Percentiles rank a stretch among this genome's conserved stretches.
Evolutionary conservation across 2,888 invertebrate genomes (phyloP).

Genomic region (Elmis aenea): DNA sequence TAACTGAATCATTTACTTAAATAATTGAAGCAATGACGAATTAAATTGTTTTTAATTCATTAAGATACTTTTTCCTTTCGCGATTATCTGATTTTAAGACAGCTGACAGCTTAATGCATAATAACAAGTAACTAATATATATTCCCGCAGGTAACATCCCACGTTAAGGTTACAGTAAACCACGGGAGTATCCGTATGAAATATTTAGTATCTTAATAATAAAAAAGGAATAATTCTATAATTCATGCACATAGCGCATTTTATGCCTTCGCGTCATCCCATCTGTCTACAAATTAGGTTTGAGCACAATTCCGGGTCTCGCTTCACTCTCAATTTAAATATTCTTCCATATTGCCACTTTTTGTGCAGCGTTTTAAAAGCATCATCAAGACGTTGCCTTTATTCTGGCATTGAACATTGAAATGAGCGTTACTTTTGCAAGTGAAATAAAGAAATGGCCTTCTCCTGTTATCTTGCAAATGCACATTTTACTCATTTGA

Average conservation of each 20-base stretch:
- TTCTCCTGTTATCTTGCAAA: constrained; percentile 38
- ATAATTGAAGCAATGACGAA: no score
- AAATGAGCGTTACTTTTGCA: constrained; percentile 37
- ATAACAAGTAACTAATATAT: no score
- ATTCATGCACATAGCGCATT: constrained; percentile 8
- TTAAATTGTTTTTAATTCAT: no score
- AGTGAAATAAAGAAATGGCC: constrained; percentile 40
- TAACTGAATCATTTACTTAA: no score
- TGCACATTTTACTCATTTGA: constrained; percentile 30
- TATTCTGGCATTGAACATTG: constrained; percentile 30
- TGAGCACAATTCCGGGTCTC: constrained; percentile 20
- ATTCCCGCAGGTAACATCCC: no score
- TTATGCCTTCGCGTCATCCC: constrained; percentile 13
- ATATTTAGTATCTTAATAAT: no score
- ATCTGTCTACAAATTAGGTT: constrained; percentile 21
- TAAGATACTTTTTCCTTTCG: no score
- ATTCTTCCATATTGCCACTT: constrained; percentile 15
- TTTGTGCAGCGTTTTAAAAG: constrained; percentile 22
- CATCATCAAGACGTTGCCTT: constrained; percentile 28
- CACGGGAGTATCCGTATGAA: no score
- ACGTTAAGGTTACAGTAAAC: no score
- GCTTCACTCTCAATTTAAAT: constrained; percentile 16
- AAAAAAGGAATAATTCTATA: no score
- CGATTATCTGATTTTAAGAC: no score
- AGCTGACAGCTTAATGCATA: no score